A percentile compares a stretch with the other conserved stretches of the same genome.
These are phyloP conservation scores for Patella caerulea DNA, from an alignment of 2,888 invertebrate genomes.

Conservation along the genomic window DNA sequence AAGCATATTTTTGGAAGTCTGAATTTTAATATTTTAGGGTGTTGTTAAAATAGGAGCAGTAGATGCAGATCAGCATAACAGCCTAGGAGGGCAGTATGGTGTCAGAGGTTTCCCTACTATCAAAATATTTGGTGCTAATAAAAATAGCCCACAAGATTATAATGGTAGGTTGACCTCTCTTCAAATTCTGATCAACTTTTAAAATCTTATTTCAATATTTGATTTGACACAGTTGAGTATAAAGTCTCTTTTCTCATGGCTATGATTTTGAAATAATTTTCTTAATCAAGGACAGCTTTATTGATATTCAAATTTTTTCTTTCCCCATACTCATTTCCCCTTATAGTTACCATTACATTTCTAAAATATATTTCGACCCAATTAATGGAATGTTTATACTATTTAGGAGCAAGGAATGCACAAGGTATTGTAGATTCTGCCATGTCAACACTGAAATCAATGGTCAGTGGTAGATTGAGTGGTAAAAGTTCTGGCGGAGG, in stretches of 20 bases:
- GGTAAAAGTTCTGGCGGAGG: slow-evolving; percentile 73
- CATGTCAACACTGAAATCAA: slow-evolving; percentile 82
- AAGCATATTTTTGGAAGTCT: no score
- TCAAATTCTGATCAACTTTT: background rate
- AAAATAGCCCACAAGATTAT: slow-evolving; percentile 86
- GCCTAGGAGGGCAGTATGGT: slow-evolving; percentile 84
- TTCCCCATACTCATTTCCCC: no score
- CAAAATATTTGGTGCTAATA: slow-evolving; percentile 91
- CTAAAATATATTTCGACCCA: no score
- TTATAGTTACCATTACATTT: no score
- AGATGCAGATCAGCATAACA: slow-evolving; percentile 90
- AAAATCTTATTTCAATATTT: background rate
- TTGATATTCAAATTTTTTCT: no score
- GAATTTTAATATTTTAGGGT: slow-evolving; percentile 76
- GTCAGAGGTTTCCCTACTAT: slow-evolving; percentile 95
- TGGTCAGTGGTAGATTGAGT: slow-evolving; percentile 80
- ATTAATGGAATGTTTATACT: no score
- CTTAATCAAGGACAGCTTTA: no score
- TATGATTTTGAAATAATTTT: background rate
- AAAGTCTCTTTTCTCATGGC: background rate
- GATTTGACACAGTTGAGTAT: background rate
- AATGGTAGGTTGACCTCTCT: slow-evolving; percentile 74
- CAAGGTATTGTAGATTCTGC: slow-evolving; percentile 88
- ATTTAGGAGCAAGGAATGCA: slow-evolving; percentile 82
- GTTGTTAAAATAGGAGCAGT: slow-evolving; percentile 94